phyloP scores from a whole-genome alignment of 2,797 vertebrate species.

The Platyrinchus mystaceus region DNA sequence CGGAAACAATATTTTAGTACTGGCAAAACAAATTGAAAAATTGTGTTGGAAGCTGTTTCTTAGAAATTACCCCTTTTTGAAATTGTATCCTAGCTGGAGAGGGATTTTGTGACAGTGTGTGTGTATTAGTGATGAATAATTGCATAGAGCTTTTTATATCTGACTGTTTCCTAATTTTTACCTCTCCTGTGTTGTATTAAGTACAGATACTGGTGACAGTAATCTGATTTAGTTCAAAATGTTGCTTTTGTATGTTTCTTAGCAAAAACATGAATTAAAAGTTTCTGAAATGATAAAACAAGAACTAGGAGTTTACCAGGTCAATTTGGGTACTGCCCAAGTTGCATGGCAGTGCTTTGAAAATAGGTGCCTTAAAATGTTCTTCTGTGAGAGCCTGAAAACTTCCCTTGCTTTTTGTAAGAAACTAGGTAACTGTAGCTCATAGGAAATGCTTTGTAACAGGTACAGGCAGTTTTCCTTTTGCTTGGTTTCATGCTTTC shows the following conservation, averaged over 20 bases:
- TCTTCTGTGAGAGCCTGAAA: background rate
- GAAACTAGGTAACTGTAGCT: background rate
- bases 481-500: background rate
- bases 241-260: background rate
- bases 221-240: background rate
- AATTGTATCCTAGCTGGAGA: background rate
- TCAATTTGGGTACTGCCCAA: background rate
- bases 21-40: background rate
- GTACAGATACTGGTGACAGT: background rate
- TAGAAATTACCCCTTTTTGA: background rate
- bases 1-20: background rate
- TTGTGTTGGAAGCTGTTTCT: background rate
- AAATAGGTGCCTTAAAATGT: background rate
- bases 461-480: background rate
- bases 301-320: background rate
- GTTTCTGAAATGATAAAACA: background rate
- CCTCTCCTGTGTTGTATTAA: background rate
- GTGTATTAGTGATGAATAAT: background rate
- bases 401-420: background rate
- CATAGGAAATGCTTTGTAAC: background rate
- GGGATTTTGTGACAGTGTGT: background rate
- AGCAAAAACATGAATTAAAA: background rate
- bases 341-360: background rate
- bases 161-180: background rate
- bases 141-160: background rate